Evolutionary conservation across 2,113 vertebrate species (phyloP).

Genomic region (Chrysemys picta): DNA sequence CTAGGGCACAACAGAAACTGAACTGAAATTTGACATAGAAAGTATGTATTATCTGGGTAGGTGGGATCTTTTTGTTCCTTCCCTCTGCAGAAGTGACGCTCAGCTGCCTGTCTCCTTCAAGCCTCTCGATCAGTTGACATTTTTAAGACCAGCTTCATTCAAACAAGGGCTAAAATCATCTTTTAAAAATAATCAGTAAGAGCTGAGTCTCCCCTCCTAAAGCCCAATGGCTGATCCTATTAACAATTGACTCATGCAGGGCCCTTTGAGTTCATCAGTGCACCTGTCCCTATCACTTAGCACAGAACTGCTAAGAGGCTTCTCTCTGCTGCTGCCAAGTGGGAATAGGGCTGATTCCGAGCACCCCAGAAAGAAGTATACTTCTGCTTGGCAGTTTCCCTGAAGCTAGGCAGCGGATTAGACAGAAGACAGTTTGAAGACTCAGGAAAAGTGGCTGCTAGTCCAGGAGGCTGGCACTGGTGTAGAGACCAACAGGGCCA

Average conservation of each 20-base stretch:
- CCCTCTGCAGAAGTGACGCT: background rate
- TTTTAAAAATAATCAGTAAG: background rate
- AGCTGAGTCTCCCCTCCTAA: background rate
- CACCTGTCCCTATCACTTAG: background rate
- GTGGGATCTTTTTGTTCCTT: background rate
- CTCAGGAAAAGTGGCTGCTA: background rate
- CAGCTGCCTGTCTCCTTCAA: background rate
- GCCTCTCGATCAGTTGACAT: background rate
- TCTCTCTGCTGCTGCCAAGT: background rate
- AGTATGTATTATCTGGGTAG: background rate
- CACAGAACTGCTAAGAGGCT: background rate
- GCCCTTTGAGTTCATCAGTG: background rate
- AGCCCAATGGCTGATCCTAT: background rate
- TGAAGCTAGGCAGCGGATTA: background rate
- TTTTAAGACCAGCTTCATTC: background rate
- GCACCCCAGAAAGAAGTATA: background rate
- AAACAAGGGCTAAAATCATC: background rate
- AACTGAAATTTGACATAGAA: background rate
- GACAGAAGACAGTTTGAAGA: background rate
- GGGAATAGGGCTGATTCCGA: background rate
- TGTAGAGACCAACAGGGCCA: background rate
- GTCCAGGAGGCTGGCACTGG: background rate
- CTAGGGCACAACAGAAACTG: background rate
- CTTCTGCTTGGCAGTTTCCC: background rate
- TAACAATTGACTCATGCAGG: background rate